These are phyloP conservation scores for Hofmannophila pseudospretella DNA, from an alignment of 2,888 invertebrate species.

Conservation along the genomic window DNA sequence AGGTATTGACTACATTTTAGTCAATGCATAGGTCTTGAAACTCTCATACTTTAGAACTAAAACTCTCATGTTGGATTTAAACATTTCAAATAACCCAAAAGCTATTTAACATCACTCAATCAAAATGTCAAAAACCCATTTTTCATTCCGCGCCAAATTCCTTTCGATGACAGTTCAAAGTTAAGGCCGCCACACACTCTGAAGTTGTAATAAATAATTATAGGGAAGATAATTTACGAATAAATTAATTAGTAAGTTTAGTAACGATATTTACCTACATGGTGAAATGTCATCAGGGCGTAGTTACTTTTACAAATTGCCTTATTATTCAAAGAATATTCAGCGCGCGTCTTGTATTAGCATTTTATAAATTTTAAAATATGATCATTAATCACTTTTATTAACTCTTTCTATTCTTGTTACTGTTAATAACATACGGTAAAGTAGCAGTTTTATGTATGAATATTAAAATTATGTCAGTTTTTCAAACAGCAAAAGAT, in stretches of 20 bases:
- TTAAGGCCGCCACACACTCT: slow-evolving; percentile 34
- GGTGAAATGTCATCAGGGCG: slow-evolving; percentile 40
- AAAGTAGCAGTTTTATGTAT: slow-evolving; percentile 11
- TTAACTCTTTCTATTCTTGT: slow-evolving; percentile 34
- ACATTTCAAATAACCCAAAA: slow-evolving; percentile 6
- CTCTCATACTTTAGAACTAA: no score
- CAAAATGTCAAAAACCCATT: slow-evolving; percentile 26
- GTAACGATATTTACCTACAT: slow-evolving; percentile 36
- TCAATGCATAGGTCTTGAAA: background rate
- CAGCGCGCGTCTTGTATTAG: slow-evolving; percentile 37
- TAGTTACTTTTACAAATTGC: slow-evolving; percentile 50
- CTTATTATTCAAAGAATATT: slow-evolving; percentile 47
- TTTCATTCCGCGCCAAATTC: slow-evolving; percentile 32
- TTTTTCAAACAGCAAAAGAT: slow-evolving; percentile 1
- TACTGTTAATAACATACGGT: slow-evolving; percentile 21
- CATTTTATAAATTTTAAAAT: slow-evolving; percentile 46
- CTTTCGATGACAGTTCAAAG: slow-evolving; percentile 27
- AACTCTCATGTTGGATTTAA: background rate
- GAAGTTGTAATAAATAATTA: slow-evolving; percentile 3
- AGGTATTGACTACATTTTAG: no score
- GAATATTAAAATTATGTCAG: slow-evolving; percentile 11
- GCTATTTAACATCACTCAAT: slow-evolving; percentile 26
- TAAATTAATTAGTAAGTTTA: slow-evolving; percentile 29
- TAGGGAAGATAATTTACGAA: slow-evolving; percentile 21
- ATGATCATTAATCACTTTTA: slow-evolving; percentile 55